Evolutionary conservation across 2,888 invertebrate species (phyloP), one percentile per base, ranked within the genome.

Genomic region (Cataglyphis albicans): DNA sequence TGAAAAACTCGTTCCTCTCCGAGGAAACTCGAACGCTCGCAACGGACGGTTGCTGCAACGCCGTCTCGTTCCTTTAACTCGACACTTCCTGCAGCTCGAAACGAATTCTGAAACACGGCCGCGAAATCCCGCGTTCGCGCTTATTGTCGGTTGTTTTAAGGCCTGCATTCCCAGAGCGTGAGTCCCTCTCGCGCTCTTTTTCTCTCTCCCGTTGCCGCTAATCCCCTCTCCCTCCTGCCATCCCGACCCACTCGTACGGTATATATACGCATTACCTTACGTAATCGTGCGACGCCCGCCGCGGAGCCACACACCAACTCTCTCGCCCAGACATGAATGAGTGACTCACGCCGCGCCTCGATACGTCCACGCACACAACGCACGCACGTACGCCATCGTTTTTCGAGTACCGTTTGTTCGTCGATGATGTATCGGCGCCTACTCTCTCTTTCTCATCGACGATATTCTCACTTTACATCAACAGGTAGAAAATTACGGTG

Each of bases 201-300:
- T 38, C 80, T 52, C 68, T 52, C 72, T 67, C 52, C 52, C 55
- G 48, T 65, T 61, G 55, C 64, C 52, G 68, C n/a, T 68, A 70
- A 65, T 38, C 78, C 6, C 48, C 18, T 6, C 6, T 48, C 48
- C 48, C 6, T 18, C 48, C 18, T 6, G 65, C 76, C 18, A 63
- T 38, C 52, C 48, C 57, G 64, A n/a, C 25, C 12, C 29, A 29
- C 70, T 15, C 83, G 18, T 63, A 83, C 82, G 78, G 84, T 83
- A 81, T 64, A 84, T 44, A 84, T n/a, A 52, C 82, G 68, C 80
- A 85, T 80, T 80, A 85, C 81, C 80, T 92, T 93, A 89, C 91
- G 87, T 90, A 93, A 93, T 88, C 87, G 87, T 86, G 85, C 86
- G 87, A 90, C 90, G 91, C 90, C 89, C 87, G 90, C 89, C 89